A percentile compares a stretch with the other conserved stretches of the same genome.
Evolutionary conservation across 2,888 invertebrate species (phyloP).

Genomic region (Tachina lurida): DNA sequence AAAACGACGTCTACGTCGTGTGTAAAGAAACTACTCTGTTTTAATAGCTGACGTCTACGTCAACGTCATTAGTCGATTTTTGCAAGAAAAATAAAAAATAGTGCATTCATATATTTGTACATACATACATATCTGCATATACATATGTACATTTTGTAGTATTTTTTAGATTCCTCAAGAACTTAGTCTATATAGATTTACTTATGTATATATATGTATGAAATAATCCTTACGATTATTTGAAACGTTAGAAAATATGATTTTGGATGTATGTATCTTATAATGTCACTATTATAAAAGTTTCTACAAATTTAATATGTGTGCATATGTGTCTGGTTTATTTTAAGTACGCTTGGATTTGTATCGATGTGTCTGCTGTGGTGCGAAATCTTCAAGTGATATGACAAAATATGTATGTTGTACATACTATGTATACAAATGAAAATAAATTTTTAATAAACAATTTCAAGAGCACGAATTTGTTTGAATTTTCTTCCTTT

Average conservation of each 20-base stretch:
- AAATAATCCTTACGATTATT: too few relatives aligned
- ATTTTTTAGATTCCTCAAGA: too few relatives aligned
- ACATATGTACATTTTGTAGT: background rate
- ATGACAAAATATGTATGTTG: constrained; percentile 7
- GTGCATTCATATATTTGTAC: background rate
- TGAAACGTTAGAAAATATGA: too few relatives aligned
- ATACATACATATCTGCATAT: background rate
- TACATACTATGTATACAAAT: background rate
- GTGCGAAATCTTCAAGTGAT: too few relatives aligned
- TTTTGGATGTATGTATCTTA: too few relatives aligned
- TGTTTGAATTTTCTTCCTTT: background rate
- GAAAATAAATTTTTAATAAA: background rate
- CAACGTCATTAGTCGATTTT: constrained; percentile 46
- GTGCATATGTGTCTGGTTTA: too few relatives aligned
- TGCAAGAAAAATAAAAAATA: constrained; percentile 23
- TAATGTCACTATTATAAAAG: too few relatives aligned
- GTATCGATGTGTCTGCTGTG: too few relatives aligned
- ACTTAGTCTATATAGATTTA: too few relatives aligned
- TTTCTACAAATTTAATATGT: too few relatives aligned
- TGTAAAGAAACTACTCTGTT: constrained; percentile 63
- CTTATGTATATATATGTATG: too few relatives aligned
- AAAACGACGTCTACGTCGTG: constrained; percentile 64
- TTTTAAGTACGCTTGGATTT: too few relatives aligned
- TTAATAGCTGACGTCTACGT: constrained; percentile 58
- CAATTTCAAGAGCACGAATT: background rate